These are phyloP conservation scores for Smutsia gigantea DNA, from an alignment of 2,797 vertebrate species.

Conservation along the genomic window DNA sequence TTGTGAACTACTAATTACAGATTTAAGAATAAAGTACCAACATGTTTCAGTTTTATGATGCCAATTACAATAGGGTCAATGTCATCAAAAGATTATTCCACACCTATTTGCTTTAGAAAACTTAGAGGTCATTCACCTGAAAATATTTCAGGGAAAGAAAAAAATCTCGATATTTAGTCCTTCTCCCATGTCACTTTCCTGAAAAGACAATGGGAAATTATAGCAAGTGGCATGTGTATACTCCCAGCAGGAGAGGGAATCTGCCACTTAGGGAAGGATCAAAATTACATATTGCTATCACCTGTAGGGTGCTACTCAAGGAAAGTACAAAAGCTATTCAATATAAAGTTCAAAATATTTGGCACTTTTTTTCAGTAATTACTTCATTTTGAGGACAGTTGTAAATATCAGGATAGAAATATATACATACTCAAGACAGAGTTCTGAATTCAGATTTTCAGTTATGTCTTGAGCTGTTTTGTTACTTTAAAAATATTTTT, in stretches of 20 bases:
- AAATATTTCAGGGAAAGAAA: background rate
- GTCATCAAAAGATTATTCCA: background rate
- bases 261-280: background rate
- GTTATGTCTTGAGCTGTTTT: background rate
- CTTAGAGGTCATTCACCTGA: background rate
- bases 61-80: background rate
- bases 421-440: background rate
- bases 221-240: background rate
- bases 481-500: conserved; percentile 32
- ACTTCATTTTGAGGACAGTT: background rate
- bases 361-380: background rate
- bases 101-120: background rate
- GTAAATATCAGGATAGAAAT: background rate
- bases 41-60: background rate
- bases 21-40: conserved; percentile 8
- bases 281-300: background rate
- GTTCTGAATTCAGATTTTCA: background rate
- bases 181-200: background rate
- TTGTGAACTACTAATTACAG: background rate
- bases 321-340: background rate
- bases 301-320: background rate
- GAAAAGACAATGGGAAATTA: background rate
- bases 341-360: conserved; percentile 7
- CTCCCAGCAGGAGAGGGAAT: background rate
- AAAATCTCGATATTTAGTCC: background rate